Percentiles rank a stretch among this genome's conserved stretches.
These are phyloP conservation scores for Platysteira castanea DNA, from an alignment of 2,113 vertebrate species.

Conservation along the genomic window DNA sequence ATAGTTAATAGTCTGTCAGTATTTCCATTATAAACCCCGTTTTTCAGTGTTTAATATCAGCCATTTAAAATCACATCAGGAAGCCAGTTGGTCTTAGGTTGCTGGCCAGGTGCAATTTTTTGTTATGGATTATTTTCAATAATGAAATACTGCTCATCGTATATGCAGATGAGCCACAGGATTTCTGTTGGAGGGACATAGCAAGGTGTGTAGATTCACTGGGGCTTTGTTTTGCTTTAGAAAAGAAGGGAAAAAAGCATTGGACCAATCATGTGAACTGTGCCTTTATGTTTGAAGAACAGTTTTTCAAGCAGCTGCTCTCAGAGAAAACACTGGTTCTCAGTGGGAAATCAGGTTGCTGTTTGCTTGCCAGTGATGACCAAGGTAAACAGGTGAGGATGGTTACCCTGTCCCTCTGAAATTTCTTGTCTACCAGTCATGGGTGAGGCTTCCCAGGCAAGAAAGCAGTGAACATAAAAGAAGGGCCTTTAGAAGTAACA, in stretches of 20 bases:
- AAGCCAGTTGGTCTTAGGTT: slow-evolving; percentile 68
- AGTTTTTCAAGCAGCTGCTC: neutral
- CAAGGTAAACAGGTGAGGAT: neutral
- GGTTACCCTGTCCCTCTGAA: neutral
- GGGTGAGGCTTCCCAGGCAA: neutral
- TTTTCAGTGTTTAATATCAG: slow-evolving; percentile 79
- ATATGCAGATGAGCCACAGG: slow-evolving; percentile 33
- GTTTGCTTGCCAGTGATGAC: neutral
- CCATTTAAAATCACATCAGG: slow-evolving; percentile 76
- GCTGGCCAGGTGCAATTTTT: slow-evolving; percentile 34
- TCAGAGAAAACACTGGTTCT: neutral
- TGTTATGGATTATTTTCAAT: slow-evolving; percentile 35
- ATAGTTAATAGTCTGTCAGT: slow-evolving; percentile 84
- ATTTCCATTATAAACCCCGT: slow-evolving; percentile 81
- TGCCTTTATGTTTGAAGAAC: neutral
- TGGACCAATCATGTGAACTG: neutral
- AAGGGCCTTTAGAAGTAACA: neutral
- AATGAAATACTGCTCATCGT: slow-evolving; percentile 20
- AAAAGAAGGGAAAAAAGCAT: neutral
- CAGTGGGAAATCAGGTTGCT: neutral
- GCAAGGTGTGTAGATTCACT: neutral
- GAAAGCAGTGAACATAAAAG: neutral
- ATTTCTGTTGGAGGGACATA: neutral
- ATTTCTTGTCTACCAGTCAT: neutral
- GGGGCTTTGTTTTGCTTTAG: neutral